Conservation (phyloP, 2,888 invertebrate genomes). For the Idaea straminata region DNA sequence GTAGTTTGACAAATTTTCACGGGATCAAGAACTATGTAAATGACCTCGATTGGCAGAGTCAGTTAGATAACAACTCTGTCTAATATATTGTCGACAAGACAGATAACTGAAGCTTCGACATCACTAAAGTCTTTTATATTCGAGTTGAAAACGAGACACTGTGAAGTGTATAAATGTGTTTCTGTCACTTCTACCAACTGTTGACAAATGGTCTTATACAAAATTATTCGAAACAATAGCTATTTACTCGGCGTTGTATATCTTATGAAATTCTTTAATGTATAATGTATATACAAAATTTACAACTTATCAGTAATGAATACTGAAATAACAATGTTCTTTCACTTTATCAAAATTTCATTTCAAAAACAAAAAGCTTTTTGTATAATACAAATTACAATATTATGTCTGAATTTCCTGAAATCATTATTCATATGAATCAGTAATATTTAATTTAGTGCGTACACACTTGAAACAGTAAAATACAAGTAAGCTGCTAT, state of each 20-base stretch:
- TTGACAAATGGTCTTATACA: slow-evolving; percentile 44
- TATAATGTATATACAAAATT: no score
- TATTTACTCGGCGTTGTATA: slow-evolving; percentile 19
- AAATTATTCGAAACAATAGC: slow-evolving; percentile 36
- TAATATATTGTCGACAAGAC: not conserved
- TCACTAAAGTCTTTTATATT: slow-evolving; percentile 16
- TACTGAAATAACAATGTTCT: no score
- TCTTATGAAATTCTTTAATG: not conserved
- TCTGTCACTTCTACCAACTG: slow-evolving; percentile 30
- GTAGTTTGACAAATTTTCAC: no score
- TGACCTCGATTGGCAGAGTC: not conserved
- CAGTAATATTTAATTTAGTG: not conserved
- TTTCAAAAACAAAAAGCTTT: not conserved
- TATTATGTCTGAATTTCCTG: not conserved
- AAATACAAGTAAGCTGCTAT: not conserved
- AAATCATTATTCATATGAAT: not conserved
- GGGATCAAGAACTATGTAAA: not conserved
- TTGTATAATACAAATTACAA: not conserved
- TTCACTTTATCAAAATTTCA: not conserved
- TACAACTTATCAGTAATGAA: no score
- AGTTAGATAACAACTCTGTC: not conserved
- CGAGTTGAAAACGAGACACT: slow-evolving; percentile 21
- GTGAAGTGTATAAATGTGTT: slow-evolving; percentile 45
- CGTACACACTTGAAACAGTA: not conserved
- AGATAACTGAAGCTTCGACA: slow-evolving; percentile 8